Percentiles rank a stretch among this genome's conserved stretches.
Evolutionary conservation across 1,140 invertebrate genomes (phyloP).

Genomic region (Rhynchophorus ferrugineus): DNA sequence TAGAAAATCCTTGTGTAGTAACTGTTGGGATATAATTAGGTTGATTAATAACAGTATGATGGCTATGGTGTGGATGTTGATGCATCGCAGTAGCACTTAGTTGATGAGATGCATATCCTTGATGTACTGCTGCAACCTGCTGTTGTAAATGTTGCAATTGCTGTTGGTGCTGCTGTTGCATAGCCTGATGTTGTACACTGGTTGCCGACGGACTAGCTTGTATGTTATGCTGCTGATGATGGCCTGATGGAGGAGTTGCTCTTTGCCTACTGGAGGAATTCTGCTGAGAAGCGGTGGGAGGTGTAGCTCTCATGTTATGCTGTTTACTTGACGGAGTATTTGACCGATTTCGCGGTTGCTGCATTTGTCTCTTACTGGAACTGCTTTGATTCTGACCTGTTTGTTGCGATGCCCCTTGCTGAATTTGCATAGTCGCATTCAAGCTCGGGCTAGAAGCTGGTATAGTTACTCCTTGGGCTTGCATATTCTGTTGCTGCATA

Average conservation of each 20-base stretch:
- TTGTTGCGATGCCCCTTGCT: constrained; percentile 25
- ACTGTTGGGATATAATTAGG: constrained; percentile 47
- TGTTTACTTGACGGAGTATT: constrained; percentile 36
- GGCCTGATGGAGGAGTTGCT: constrained; percentile 38
- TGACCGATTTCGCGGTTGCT: constrained; percentile 34
- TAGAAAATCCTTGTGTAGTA: constrained; percentile 48
- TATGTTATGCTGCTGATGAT: constrained; percentile 35
- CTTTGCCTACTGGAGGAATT: constrained; percentile 34
- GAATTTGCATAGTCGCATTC: constrained; percentile 30
- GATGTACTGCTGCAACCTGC: constrained; percentile 41
- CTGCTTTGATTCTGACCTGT: constrained; percentile 23
- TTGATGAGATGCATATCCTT: constrained; percentile 40
- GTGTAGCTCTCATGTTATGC: constrained; percentile 33
- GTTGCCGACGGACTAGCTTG: constrained; percentile 32
- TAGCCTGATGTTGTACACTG: constrained; percentile 17
- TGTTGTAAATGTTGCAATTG: constrained; percentile 40
- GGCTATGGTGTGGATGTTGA: constrained; percentile 44
- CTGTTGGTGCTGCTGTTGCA: constrained; percentile 29
- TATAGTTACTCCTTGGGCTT: constrained; percentile 38
- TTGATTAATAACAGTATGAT: constrained; percentile 51
- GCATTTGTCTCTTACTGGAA: constrained; percentile 37
- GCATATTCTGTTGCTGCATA: constrained; percentile 49
- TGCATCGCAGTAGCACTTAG: constrained; percentile 37
- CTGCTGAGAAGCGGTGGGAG: constrained; percentile 31
- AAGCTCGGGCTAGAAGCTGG: constrained; percentile 37